Conservation (phyloP, 2,888 invertebrate genomes). For the Pterostichus niger region DNA sequence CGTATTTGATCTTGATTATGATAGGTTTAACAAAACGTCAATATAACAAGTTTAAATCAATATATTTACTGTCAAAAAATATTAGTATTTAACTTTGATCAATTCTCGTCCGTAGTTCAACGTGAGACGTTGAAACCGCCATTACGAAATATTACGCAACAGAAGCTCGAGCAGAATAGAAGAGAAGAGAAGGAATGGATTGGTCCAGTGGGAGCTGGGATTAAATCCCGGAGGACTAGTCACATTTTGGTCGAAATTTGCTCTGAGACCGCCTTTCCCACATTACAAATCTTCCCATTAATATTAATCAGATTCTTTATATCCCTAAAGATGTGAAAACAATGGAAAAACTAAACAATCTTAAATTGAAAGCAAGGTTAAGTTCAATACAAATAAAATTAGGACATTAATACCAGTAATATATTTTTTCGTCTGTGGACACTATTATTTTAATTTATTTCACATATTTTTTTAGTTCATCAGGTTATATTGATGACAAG, state of each 20-base stretch:
- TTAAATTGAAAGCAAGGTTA: not conserved
- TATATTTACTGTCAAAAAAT: no score
- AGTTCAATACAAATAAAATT: no score
- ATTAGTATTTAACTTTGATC: no score
- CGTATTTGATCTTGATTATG: no score
- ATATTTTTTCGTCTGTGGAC: no score
- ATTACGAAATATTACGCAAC: not conserved
- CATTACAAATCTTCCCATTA: slow-evolving; percentile 4
- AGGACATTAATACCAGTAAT: no score
- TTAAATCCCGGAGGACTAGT: not conserved
- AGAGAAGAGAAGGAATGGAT: not conserved
- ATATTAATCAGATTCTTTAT: slow-evolving; percentile 1
- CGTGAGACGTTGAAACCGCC: not conserved
- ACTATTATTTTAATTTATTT: no score
- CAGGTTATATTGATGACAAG: no score
- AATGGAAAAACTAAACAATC: not conserved
- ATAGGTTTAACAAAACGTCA: no score
- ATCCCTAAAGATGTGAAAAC: not conserved
- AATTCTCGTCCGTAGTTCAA: not conserved
- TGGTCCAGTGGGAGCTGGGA: not conserved
- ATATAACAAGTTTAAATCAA: no score
- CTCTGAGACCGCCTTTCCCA: not conserved
- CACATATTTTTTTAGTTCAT: no score
- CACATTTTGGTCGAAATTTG: not conserved
- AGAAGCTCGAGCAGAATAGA: not conserved